Percentiles rank a stretch among this genome's conserved stretches.
These are phyloP conservation scores for Cheilosia soror DNA, from an alignment of 2,888 invertebrate species.

Conservation along the genomic window DNA sequence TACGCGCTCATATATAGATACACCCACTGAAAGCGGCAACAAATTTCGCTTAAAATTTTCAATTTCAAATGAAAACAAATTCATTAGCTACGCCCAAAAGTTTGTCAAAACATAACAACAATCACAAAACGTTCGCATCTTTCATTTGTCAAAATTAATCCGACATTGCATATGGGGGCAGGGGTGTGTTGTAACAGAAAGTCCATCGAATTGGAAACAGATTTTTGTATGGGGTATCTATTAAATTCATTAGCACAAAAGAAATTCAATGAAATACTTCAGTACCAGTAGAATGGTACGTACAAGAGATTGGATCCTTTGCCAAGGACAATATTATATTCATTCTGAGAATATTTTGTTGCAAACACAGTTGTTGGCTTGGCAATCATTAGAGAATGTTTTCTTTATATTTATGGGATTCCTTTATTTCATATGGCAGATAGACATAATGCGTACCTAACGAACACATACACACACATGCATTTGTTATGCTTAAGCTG, in stretches of 20 bases:
- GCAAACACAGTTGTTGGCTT: neutral
- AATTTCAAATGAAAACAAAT: conserved; percentile 62
- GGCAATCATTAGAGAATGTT: neutral
- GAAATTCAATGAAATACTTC: conserved; percentile 19
- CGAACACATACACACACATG: neutral
- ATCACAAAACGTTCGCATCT: conserved; percentile 22
- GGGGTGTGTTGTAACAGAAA: neutral
- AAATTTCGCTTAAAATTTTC: conserved; percentile 55
- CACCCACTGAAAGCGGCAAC: neutral
- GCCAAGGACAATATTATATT: neutral
- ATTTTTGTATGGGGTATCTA: conserved; percentile 15
- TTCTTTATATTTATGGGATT: neutral
- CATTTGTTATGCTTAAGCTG: neutral
- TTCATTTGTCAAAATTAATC: conserved; percentile 53
- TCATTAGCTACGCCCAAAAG: conserved; percentile 23
- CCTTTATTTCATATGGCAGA: neutral
- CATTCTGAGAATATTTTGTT: neutral
- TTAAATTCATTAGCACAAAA: conserved; percentile 47
- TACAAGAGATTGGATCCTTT: neutral
- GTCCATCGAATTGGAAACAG: conserved; percentile 28
- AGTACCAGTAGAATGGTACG: neutral
- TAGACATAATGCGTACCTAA: neutral
- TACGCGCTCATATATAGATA: too few relatives aligned
- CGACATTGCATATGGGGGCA: neutral
- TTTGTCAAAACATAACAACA: neutral